phyloP scores from a whole-genome alignment of 2,888 invertebrate species.

The Rhagium mordax region DNA sequence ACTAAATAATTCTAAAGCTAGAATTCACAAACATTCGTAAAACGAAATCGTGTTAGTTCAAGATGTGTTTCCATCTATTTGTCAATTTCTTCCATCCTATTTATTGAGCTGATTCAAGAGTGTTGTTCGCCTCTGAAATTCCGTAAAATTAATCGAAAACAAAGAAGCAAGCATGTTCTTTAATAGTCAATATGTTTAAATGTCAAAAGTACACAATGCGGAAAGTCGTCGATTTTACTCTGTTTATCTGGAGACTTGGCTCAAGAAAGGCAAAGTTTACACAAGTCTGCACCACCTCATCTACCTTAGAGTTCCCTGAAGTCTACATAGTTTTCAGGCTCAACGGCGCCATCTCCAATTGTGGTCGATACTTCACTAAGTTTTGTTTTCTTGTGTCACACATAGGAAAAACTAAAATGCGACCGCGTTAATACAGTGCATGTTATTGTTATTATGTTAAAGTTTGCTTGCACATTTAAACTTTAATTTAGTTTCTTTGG shows the following conservation, averaged over 20 bases:
- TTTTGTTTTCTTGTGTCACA: constrained; percentile 30
- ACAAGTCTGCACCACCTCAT: constrained; percentile 62
- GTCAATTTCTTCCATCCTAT: background rate
- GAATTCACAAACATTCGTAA: background rate
- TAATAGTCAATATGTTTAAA: constrained; percentile 50
- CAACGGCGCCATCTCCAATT: constrained; percentile 61
- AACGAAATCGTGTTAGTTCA: background rate
- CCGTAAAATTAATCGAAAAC: constrained; percentile 40
- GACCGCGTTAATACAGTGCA: background rate
- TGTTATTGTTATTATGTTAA: background rate
- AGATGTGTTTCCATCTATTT: background rate
- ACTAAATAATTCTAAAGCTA: background rate
- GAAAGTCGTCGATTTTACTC: constrained; percentile 44
- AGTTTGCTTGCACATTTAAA: background rate
- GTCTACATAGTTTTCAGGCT: constrained; percentile 64
- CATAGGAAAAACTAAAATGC: background rate
- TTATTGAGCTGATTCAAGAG: background rate
- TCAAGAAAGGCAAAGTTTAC: constrained; percentile 56
- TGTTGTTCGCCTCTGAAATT: background rate
- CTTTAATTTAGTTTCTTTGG: too few species aligned
- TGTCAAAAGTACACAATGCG: constrained; percentile 44
- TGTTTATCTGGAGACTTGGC: constrained; percentile 60
- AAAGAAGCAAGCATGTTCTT: constrained; percentile 43
- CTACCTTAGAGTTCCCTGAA: constrained; percentile 61
- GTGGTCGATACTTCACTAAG: constrained; percentile 49